phyloP scores from a whole-genome alignment of 2,797 vertebrate species.

The Spea hammondii region DNA sequence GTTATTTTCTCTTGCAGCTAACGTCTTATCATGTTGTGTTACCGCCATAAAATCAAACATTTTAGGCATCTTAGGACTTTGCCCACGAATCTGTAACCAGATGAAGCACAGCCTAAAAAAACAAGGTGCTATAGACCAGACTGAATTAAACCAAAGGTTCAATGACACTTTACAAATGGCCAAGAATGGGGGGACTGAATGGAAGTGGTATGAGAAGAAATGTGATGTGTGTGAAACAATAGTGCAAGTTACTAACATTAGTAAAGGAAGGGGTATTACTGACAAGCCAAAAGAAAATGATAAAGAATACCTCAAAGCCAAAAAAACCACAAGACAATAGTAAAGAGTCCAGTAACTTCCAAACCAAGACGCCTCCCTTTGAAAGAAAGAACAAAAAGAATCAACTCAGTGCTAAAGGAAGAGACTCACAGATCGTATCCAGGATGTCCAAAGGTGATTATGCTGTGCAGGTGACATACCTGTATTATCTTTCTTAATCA shows the following conservation, averaged over 20 bases:
- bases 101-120: no score
- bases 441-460: slow-evolving; percentile 18
- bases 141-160: background rate
- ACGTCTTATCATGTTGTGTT: no score
- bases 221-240: background rate
- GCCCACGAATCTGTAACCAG: no score
- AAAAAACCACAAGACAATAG: background rate
- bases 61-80: no score
- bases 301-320: background rate
- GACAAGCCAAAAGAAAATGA: background rate
- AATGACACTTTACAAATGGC: slow-evolving; percentile 6
- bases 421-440: background rate
- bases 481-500: background rate
- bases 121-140: background rate
- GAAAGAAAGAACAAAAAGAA: slow-evolving; percentile 12
- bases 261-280: background rate
- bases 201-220: slow-evolving; percentile 4
- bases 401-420: background rate
- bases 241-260: background rate
- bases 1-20: no score
- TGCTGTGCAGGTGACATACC: background rate
- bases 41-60: no score
- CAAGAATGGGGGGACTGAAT: background rate
- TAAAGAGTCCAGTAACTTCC: background rate
- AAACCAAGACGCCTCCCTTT: background rate